Evolutionary conservation across 2,888 invertebrate genomes (phyloP), one percentile per base, ranked within the genome.

Genomic region (Autographa gamma): DNA sequence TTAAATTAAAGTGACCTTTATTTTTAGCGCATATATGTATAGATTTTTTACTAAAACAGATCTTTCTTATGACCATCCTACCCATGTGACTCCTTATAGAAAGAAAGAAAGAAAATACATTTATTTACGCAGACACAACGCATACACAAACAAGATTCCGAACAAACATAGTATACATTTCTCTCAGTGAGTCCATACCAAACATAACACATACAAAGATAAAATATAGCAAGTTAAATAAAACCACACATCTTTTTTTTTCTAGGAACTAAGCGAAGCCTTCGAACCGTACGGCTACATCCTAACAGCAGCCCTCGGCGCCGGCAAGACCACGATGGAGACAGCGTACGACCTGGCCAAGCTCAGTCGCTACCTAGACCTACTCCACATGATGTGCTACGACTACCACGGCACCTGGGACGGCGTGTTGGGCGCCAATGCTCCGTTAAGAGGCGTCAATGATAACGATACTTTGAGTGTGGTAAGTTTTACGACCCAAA

Each of bases 331-430:
- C 38, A 97, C 97, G 0, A 98, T 98, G 86, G 97, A 98, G 74
- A 92, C 96, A 0, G 98, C 97, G 0, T 98, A 98, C 86, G 97
- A 98, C 88, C 96, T 98, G 16, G 94, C 96, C 8, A 96, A 97
- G 77, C 93, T 98, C 16, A 96, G 97, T 18, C 91, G 96, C 0
- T 97, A 97, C 86, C 89, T 97, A 56, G 97, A 98, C 89, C 97
- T 96, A 69, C 96, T 98, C 52, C 98, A 98, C 83, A 96, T 98
- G 89, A 98, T 98, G 98, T 97, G 98, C 74, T 98, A 98, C 89
- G 98, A 98, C 90, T 98, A 98, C 90, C 98, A 98, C 81, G 98
- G 98, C 0, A 96, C 97, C 8, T 98, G 98, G 98, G 98, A 98
- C 82, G 95, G 95, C 0, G 95, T 94, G 70, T 97, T 98, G 0